Conservation (phyloP, 2,113 vertebrate species). For the Pan troglodytes region DNA sequence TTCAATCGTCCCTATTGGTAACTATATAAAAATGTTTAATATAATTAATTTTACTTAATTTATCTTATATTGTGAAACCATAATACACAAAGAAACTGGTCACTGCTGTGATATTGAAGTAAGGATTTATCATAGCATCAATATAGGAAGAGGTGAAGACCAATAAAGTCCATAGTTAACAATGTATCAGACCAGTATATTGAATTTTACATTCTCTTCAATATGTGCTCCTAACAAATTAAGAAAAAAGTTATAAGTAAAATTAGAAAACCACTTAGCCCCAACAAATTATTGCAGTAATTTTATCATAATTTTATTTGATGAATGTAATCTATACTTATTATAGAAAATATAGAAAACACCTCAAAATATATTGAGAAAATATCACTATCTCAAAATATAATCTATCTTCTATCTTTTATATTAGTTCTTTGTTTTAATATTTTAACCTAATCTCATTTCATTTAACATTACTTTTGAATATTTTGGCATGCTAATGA, state of each 20-base stretch:
- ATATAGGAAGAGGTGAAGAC: neutral
- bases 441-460: neutral
- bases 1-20: neutral
- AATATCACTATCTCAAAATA: neutral
- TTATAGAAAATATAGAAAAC: neutral
- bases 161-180: neutral
- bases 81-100: neutral
- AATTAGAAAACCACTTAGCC: neutral
- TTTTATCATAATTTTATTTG: neutral
- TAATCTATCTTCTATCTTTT: neutral
- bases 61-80: neutral
- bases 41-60: neutral
- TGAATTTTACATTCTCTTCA: neutral
- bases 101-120: neutral
- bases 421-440: neutral
- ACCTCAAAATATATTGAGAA: neutral
- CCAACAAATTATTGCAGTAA: neutral
- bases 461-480: neutral
- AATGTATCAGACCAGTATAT: neutral
- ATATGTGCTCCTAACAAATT: neutral
- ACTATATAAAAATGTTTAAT: neutral
- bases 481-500: neutral
- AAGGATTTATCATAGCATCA: neutral
- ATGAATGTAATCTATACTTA: neutral
- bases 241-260: neutral